A percentile compares a stretch with the other conserved stretches of the same genome.
Conservation (phyloP, 2,888 invertebrate genomes). For the Poecilobothrus nobilitatus region DNA sequence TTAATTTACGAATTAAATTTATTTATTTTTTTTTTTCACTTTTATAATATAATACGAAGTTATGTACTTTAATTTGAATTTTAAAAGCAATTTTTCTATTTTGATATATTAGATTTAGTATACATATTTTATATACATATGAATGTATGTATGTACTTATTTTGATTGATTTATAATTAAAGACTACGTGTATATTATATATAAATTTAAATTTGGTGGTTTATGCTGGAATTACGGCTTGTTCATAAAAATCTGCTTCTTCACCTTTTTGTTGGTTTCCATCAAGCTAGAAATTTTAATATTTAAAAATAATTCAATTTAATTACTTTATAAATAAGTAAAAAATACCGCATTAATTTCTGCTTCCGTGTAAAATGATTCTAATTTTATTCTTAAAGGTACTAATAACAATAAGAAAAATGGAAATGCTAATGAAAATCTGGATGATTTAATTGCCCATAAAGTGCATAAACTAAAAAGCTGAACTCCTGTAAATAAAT, state of each 20-base stretch:
- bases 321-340: neutral
- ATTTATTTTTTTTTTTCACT: too few species aligned
- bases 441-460: constrained; percentile 78
- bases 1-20: too few species aligned
- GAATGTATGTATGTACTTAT: too few species aligned
- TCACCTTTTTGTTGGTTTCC: constrained; percentile 68
- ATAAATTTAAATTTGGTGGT: too few species aligned
- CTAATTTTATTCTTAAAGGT: constrained; percentile 66
- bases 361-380: constrained; percentile 60
- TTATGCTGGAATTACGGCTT: constrained; percentile 70
- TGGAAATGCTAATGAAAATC: constrained; percentile 75
- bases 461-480: constrained; percentile 61
- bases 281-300: constrained; percentile 55
- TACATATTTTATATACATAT: too few species aligned
- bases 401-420: constrained; percentile 81
- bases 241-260: constrained; percentile 83
- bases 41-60: too few species aligned
- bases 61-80: too few species aligned
- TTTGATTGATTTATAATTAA: too few species aligned
- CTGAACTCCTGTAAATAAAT: constrained; percentile 76
- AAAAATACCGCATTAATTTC: constrained; percentile 69
- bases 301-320: constrained; percentile 19
- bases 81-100: too few species aligned
- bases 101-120: too few species aligned
- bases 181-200: too few species aligned